Base-by-base conservation (phyloP, 2,888 invertebrate genomes). In the Euplexia lucipara region DNA sequence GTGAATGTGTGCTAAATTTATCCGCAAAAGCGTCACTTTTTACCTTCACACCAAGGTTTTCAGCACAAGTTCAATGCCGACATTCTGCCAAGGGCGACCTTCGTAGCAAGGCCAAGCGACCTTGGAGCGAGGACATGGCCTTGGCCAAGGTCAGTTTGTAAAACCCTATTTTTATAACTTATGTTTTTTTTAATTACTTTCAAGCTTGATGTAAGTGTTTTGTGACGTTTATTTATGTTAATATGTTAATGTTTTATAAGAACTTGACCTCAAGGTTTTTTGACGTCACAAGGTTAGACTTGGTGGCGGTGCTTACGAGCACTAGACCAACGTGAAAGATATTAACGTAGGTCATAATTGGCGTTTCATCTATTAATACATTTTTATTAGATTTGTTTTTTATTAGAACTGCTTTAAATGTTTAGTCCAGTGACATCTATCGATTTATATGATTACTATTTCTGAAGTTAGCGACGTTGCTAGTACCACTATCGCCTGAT, bases 111-210 rank as follows among this genome's bases (percentile, higher is more conserved):
- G 81, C 81, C 85, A 79, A 62, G 60, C 52, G 72, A 72, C 90
- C 90, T 89, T 83, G 81, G 34, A 57, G 63, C 83, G 80, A 81
- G 81, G 87, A 77, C 82, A 52, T 10, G 58, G 51, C 81, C 81
- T 80, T 75, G 44, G 18, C 7, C 42, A 51, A 71, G 65, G 74
- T 63, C 48, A 52, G 44, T 48, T 9, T 14, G 10, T 8, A 39
- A 16, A 64, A 8, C 14, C 16, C 7, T 3, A 22, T 39, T 22
- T 45, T 34, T 20, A 8, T 9, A 5, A 16, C 0, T 1, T 12
- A 12, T 22, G 1, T 9, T 0, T 6, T 20, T 20, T n/a, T 0
- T 22, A 8, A 14, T 34, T 10, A 12, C 9, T 45, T 30, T 18
- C 2, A 12, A 16, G 2, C 1, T 41, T 0, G 30, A 16, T 16